phyloP scores from a whole-genome alignment of 1,140 invertebrate genomes.

The Grapholita molesta region DNA sequence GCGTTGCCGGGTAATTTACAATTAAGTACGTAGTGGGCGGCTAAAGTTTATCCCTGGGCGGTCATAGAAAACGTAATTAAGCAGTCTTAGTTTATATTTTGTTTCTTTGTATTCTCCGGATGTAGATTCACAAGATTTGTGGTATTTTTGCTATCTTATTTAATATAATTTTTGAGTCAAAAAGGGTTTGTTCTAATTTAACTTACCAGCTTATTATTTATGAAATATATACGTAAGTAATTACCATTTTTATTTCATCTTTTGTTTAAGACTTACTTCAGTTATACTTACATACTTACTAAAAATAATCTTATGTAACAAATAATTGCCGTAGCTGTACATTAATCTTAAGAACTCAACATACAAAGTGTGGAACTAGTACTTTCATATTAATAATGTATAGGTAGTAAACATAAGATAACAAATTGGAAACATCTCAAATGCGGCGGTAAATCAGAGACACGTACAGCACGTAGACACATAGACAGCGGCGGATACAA shows the following conservation, averaged over 20 bases:
- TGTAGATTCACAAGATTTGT: background rate
- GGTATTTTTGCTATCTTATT: no score
- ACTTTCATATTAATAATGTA: no score
- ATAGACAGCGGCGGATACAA: background rate
- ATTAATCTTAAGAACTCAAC: no score
- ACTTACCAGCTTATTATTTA: no score
- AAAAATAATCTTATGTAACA: no score
- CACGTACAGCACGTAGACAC: background rate
- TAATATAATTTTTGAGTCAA: no score
- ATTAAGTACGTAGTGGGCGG: background rate
- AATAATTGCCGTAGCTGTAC: no score
- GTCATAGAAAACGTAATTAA: background rate
- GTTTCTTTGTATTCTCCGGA: background rate
- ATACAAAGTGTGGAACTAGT: background rate
- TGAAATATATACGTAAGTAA: no score
- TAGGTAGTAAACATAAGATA: background rate
- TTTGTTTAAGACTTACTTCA: no score
- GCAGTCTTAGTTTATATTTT: background rate
- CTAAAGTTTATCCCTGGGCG: background rate
- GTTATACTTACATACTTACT: no score
- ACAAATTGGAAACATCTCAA: background rate
- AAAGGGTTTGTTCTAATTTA: no score
- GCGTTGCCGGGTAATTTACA: slow-evolving; percentile 4
- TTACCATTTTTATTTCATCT: no score
- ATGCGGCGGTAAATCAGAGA: background rate